Conservation (phyloP, 2,113 vertebrate species). For the Oxygymnocypris stewartii region DNA sequence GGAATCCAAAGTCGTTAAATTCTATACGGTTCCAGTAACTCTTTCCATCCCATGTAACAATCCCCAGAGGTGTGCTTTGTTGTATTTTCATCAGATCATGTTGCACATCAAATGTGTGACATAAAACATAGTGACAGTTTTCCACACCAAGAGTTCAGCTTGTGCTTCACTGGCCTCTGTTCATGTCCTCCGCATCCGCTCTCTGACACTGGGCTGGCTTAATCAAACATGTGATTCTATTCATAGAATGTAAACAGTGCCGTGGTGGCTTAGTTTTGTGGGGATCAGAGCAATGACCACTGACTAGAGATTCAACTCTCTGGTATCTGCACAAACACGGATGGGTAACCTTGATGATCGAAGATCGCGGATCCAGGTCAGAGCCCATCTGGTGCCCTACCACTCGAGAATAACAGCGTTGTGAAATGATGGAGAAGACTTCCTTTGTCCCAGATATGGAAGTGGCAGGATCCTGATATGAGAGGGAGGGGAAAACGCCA, state of each 20-base stretch:
- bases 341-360: constrained; percentile 43
- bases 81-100: constrained; percentile 47
- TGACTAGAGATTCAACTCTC: constrained; percentile 56
- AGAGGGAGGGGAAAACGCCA: background rate
- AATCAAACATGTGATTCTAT: constrained; percentile 72
- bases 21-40: background rate
- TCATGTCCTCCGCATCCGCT: constrained; percentile 50
- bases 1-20: background rate
- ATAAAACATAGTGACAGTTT: constrained; percentile 48
- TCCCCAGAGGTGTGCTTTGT: background rate
- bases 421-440: constrained; percentile 40
- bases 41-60: background rate
- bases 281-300: constrained; percentile 44
- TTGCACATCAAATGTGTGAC: constrained; percentile 53
- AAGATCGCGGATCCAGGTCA: constrained; percentile 47
- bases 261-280: constrained; percentile 64
- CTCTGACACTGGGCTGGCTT: constrained; percentile 57
- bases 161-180: constrained; percentile 32
- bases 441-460: constrained; percentile 10
- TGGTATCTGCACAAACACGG: constrained; percentile 45
- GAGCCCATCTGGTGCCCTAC: constrained; percentile 53
- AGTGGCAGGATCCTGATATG: background rate
- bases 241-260: constrained; percentile 75
- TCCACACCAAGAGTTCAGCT: constrained; percentile 49
- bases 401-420: constrained; percentile 30